Percentiles rank a stretch among this genome's conserved stretches.
phyloP scores from a whole-genome alignment of 2,113 vertebrate species.

The Tenebrosternarchus preto region DNA sequence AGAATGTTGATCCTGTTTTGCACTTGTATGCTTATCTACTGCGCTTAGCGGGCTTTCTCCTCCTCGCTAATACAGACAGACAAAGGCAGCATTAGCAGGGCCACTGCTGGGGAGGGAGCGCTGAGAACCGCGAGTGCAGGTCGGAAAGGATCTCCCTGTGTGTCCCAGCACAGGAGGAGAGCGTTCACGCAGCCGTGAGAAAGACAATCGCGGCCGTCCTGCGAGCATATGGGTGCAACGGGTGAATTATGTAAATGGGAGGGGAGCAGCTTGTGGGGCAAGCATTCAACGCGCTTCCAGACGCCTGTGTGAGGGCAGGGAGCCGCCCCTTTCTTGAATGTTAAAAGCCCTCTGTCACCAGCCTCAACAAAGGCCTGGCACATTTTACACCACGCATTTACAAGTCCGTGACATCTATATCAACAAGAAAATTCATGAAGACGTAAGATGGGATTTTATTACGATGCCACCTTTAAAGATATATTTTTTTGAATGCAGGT shows the following conservation, averaged over 20 bases:
- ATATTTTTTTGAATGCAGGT: neutral
- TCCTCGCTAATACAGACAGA: conserved; percentile 71
- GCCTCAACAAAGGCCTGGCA: conserved; percentile 30
- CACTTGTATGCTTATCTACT: conserved; percentile 75
- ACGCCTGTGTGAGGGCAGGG: conserved; percentile 30
- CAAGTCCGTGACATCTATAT: conserved; percentile 28
- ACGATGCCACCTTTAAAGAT: neutral
- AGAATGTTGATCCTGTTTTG: conserved; percentile 77
- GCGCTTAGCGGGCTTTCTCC: conserved; percentile 46
- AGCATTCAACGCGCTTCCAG: conserved; percentile 29
- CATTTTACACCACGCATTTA: conserved; percentile 10
- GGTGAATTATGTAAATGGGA: conserved; percentile 52
- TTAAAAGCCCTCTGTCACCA: conserved; percentile 37
- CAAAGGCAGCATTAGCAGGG: conserved; percentile 74
- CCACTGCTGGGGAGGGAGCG: conserved; percentile 56
- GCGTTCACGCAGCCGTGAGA: conserved; percentile 25
- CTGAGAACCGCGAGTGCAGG: conserved; percentile 68
- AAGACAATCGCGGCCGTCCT: conserved; percentile 47
- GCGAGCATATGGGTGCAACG: conserved; percentile 52
- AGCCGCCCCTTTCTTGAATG: conserved; percentile 19
- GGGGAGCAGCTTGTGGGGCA: conserved; percentile 48
- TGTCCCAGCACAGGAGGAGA: conserved; percentile 31
- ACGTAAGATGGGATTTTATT: neutral
- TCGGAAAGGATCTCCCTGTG: conserved; percentile 21
- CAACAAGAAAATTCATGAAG: neutral